A percentile compares a stretch with the other conserved stretches of the same genome.
Evolutionary conservation across 2,888 invertebrate species (phyloP).

Genomic region (Apeira syringaria): DNA sequence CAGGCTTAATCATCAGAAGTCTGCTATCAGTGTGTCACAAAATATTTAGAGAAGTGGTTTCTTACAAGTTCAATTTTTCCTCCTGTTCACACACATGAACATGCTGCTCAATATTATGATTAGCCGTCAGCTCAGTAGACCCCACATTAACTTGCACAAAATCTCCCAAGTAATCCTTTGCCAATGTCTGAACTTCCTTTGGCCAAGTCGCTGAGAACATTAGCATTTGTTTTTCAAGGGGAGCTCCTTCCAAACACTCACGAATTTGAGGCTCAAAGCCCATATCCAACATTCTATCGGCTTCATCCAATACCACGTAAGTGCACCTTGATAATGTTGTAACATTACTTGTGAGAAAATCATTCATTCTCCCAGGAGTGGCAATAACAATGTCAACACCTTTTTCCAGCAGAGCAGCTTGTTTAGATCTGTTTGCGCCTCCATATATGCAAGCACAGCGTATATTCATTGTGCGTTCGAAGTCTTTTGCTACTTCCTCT

Average conservation of each 20-base stretch:
- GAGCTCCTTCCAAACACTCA: constrained; percentile 94
- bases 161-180: constrained; percentile 94
- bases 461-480: constrained; percentile 87
- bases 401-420: constrained; percentile 85
- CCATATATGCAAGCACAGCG: constrained; percentile 94
- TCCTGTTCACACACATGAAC: constrained; percentile 92
- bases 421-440: constrained; percentile 89
- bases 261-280: constrained; percentile 98
- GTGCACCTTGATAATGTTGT: constrained; percentile 89
- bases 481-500: constrained; percentile 90
- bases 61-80: constrained; percentile 86
- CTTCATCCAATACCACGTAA: constrained; percentile 94
- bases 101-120: constrained; percentile 94
- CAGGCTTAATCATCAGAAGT: too few species aligned
- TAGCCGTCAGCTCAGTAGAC: constrained; percentile 92
- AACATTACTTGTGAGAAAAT: constrained; percentile 89
- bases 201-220: constrained; percentile 99
- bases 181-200: constrained; percentile 94
- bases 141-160: constrained; percentile 97
- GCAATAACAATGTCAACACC: constrained; percentile 95
- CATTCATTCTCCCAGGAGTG: constrained; percentile 93
- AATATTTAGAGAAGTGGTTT: constrained; percentile 19
- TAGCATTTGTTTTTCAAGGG: constrained; percentile 95
- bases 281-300: constrained; percentile 98
- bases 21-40: not conserved